phyloP scores from a whole-genome alignment of 1,140 invertebrate genomes.

The Zaprionus tsacasi region DNA sequence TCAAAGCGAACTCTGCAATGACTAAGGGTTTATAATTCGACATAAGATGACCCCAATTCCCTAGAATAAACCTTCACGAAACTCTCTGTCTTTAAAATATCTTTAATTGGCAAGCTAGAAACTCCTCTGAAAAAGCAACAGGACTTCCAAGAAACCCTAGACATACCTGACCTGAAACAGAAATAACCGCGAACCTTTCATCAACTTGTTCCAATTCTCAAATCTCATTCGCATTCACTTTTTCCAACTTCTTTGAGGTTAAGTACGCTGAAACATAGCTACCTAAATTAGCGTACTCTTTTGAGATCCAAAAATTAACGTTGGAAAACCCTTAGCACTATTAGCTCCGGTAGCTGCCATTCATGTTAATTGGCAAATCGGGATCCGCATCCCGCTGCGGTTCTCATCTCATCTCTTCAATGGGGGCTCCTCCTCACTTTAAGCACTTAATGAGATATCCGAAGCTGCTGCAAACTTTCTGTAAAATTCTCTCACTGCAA shows the following conservation, averaged over 20 bases:
- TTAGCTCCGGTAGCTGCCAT: constrained; percentile 21
- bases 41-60: constrained; percentile 37
- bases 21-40: constrained; percentile 45
- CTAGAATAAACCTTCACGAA: constrained; percentile 18
- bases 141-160: too few relatives aligned
- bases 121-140: too few relatives aligned
- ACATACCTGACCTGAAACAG: too few relatives aligned
- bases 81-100: neutral
- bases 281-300: neutral
- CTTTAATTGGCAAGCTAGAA: neutral
- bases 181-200: too few relatives aligned
- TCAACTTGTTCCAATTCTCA: too few relatives aligned
- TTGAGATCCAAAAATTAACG: neutral
- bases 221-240: too few relatives aligned
- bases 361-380: constrained; percentile 56
- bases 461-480: constrained; percentile 52
- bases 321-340: neutral
- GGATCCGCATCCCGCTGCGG: constrained; percentile 16
- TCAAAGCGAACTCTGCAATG: neutral
- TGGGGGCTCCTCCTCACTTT: constrained; percentile 16
- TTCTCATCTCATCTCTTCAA: constrained; percentile 45
- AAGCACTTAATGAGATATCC: constrained; percentile 51
- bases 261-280: too few relatives aligned
- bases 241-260: too few relatives aligned
- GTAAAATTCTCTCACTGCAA: constrained; percentile 46